Evolutionary conservation across 2,888 invertebrate genomes (phyloP).

Genomic region (Chromoteleia sp.): DNA sequence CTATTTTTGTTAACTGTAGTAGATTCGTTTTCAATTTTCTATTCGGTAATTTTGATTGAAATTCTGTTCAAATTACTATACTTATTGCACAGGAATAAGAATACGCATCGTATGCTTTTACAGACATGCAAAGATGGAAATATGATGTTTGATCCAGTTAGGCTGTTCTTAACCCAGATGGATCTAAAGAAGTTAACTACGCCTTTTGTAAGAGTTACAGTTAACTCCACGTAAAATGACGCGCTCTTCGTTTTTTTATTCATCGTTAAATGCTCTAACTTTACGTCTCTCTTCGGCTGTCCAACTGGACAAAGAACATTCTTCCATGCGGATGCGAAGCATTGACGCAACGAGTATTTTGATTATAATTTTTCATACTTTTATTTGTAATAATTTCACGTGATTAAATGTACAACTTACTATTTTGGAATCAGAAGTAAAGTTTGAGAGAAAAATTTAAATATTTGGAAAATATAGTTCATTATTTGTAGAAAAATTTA

Average conservation of each 20-base stretch:
- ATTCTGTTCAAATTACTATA: too few species aligned
- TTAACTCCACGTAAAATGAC: constrained; percentile 58
- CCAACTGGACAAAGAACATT: constrained; percentile 78
- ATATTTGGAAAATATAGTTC: too few species aligned
- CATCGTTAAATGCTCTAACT: constrained; percentile 41
- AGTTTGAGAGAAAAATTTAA: too few species aligned
- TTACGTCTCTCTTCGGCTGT: constrained; percentile 57
- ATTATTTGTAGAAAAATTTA: neutral
- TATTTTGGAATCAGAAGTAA: too few species aligned
- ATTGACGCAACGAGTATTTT: constrained; percentile 44
- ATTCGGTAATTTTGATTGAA: too few species aligned
- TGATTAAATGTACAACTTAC: neutral
- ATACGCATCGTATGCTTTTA: neutral
- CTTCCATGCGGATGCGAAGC: constrained; percentile 64
- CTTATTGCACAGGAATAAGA: too few species aligned
- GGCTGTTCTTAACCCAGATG: constrained; percentile 36
- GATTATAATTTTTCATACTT: constrained; percentile 24
- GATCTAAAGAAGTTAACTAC: constrained; percentile 25
- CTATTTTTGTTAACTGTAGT: too few species aligned
- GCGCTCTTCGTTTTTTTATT: constrained; percentile 43
- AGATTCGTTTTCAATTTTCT: too few species aligned
- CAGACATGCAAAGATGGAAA: constrained; percentile 8
- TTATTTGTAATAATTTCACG: neutral
- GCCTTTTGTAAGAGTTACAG: constrained; percentile 52
- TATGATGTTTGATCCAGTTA: constrained; percentile 38